Evolutionary conservation across 1,140 invertebrate species (phyloP).

Genomic region (Drosophila dunni): DNA sequence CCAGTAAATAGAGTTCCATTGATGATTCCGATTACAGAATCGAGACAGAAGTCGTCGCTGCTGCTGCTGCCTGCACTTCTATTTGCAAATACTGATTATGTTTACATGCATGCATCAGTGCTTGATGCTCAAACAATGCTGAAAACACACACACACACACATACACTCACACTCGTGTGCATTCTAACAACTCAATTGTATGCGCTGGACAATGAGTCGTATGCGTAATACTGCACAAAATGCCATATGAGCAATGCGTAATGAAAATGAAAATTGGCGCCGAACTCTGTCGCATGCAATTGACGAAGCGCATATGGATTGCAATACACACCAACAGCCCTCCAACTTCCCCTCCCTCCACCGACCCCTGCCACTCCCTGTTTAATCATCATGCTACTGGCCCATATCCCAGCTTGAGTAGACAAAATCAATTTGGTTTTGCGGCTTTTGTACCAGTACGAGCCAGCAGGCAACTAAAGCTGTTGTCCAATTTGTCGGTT

Average conservation of each 20-base stretch:
- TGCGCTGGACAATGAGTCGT: slow-evolving; percentile 65
- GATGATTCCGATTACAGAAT: slow-evolving; percentile 48
- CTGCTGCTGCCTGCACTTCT: slow-evolving; percentile 57
- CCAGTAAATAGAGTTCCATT: slow-evolving; percentile 34
- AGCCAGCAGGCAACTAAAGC: slow-evolving; percentile 30
- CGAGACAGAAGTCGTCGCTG: slow-evolving; percentile 1
- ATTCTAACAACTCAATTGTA: slow-evolving; percentile 65
- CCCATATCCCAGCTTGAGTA: slow-evolving; percentile 64
- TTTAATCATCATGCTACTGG: slow-evolving; percentile 14
- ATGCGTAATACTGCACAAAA: slow-evolving; percentile 61
- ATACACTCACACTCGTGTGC: background rate
- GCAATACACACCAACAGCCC: background rate
- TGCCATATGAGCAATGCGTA: slow-evolving; percentile 73
- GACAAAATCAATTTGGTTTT: slow-evolving; percentile 83
- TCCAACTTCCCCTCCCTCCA: background rate
- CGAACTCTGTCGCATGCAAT: slow-evolving; percentile 44
- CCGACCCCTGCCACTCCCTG: background rate
- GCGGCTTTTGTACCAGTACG: slow-evolving; percentile 64
- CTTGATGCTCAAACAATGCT: slow-evolving; percentile 68
- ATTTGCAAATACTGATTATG: slow-evolving; percentile 83
- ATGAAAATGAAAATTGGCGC: slow-evolving; percentile 77
- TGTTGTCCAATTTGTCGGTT: slow-evolving; percentile 64
- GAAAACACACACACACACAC: background rate
- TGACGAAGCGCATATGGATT: slow-evolving; percentile 29
- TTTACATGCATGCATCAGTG: slow-evolving; percentile 78